These are phyloP conservation scores for Nycticorax nycticorax DNA, from an alignment of 2,113 vertebrate species.

Conservation along the genomic window DNA sequence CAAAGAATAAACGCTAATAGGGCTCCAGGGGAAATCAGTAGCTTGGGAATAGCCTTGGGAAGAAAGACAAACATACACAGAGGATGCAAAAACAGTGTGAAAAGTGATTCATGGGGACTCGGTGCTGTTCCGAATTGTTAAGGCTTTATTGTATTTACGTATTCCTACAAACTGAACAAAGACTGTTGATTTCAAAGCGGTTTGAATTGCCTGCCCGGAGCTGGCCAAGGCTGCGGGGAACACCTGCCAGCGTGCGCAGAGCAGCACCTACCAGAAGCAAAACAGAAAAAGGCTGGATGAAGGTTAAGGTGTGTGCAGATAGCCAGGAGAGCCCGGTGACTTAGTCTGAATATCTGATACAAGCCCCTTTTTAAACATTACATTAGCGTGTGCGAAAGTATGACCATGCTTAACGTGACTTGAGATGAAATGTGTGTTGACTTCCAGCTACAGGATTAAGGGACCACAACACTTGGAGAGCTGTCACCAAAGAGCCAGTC, in stretches of 20 bases:
- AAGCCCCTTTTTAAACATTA: not conserved
- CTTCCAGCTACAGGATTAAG: not conserved
- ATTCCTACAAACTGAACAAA: slow-evolving; percentile 23
- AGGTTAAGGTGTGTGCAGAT: not conserved
- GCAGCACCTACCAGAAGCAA: not conserved
- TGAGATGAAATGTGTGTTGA: not conserved
- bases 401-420: accelerated
- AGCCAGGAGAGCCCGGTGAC: not conserved
- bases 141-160: not conserved
- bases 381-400: accelerated
- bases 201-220: not conserved
- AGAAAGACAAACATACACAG: slow-evolving; percentile 21
- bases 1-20: slow-evolving; percentile 67
- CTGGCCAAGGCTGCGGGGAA: not conserved
- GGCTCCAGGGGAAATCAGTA: slow-evolving; percentile 64
- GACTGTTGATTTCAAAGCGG: not conserved
- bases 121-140: slow-evolving; percentile 25
- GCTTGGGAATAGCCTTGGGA: slow-evolving; percentile 68
- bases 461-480: not conserved
- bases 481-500: not conserved
- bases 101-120: slow-evolving; percentile 49
- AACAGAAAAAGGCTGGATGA: not conserved
- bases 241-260: not conserved
- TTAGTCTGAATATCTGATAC: not conserved
- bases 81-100: slow-evolving; percentile 50